Evolutionary conservation across 2,888 invertebrate genomes (phyloP), one percentile per base, ranked within the genome.

Genomic region (Vannuccia rotundouncinata): DNA sequence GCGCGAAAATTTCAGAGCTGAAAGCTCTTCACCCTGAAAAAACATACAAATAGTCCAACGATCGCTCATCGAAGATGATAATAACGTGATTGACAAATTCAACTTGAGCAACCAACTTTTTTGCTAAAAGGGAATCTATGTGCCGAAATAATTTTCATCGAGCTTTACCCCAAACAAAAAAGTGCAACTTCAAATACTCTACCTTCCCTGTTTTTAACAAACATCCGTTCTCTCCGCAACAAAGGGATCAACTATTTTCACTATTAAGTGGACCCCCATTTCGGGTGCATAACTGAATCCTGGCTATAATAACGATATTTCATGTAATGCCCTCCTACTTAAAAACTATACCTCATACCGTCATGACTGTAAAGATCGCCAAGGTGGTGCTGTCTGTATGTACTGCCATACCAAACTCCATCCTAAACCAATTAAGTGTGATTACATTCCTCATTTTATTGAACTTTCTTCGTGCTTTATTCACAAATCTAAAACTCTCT

Each of bases 291-390:
- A 66, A 66, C 66, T 66, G 66, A 66, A 66, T 66, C 66, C 66
- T 66, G 66, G 66, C 66, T 66, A n/a, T n/a, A 66, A 66, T 66
- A 27, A 66, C 22, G 66, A 66, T 13, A 66, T 66, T 66, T 66
- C 66, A 66, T 66, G 66, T 66, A 66, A 66, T 22, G 66, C 13
- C 66, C 66, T 66, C 66, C 66, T 66, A 66, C 10, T 66, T 22
- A 66, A 66, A 66, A 66, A 66, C 66, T 66, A 66, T 66, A 22
- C 25, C 10, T 66, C 5, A n/a, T n/a, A 66, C 66, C 66, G 66
- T 66, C 66, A 66, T 66, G 66, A 66, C 66, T 27, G 66, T 66
- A 66, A 66, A 66, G 66, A 66, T 66, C 66, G 66, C 66, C 66
- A 22, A 66, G 5, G 66, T 66, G 66, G 45, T 45, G 45, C 22